Conservation (phyloP, 1,140 invertebrate genomes). For the Trachymyrmex septentrionalis region DNA sequence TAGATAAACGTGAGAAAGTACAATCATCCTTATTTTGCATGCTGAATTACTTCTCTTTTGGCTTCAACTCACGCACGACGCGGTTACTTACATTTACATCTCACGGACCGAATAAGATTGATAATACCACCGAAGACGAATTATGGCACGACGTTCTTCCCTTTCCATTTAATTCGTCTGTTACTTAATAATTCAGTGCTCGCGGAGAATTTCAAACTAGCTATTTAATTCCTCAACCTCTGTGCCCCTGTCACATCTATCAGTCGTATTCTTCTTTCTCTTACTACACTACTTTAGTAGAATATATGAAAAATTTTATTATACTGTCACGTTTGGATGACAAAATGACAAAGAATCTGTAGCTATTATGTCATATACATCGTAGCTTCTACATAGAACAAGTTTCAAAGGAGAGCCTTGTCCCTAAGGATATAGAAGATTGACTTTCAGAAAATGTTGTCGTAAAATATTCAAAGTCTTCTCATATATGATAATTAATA, state of each 20-base stretch:
- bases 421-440: neutral
- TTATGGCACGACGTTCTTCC: constrained; percentile 28
- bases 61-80: constrained; percentile 43
- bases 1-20: constrained; percentile 45
- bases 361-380: constrained; percentile 31
- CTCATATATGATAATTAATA: neutral
- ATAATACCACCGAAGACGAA: constrained; percentile 52
- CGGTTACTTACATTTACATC: constrained; percentile 56
- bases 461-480: neutral
- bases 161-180: constrained; percentile 35
- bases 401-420: constrained; percentile 5
- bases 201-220: constrained; percentile 43
- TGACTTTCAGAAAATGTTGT: constrained; percentile 9
- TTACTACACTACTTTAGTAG: constrained; percentile 8
- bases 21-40: constrained; percentile 39
- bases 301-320: constrained; percentile 34
- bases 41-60: constrained; percentile 34
- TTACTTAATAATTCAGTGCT: constrained; percentile 49
- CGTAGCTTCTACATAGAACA: neutral
- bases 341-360: constrained; percentile 26
- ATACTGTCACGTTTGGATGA: constrained; percentile 11
- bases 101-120: constrained; percentile 38
- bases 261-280: constrained; percentile 23
- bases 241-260: constrained; percentile 7
- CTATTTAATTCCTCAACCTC: constrained; percentile 42